Evolutionary conservation across 2,888 invertebrate genomes (phyloP).

Genomic region (Mamestra brassicae): DNA sequence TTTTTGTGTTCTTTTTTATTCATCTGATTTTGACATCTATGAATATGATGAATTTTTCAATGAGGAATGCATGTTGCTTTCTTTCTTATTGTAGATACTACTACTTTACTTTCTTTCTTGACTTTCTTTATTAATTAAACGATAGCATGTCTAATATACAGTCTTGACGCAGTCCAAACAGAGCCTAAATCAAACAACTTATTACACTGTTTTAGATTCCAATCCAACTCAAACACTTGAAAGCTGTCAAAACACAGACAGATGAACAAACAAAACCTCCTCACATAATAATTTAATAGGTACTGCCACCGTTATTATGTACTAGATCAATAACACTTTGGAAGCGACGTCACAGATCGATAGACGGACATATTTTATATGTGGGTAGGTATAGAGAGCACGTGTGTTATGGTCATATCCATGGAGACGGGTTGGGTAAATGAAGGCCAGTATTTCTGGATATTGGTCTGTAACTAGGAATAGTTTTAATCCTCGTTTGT

Average conservation of each 20-base stretch:
- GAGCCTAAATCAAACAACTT: not conserved
- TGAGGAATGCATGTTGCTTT: too few relatives aligned
- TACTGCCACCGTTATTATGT: not conserved
- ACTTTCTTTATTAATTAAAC: too few relatives aligned
- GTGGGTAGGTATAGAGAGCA: not conserved
- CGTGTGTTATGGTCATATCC: conserved; percentile 25
- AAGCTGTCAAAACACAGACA: conserved; percentile 37
- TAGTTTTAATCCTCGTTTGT: too few relatives aligned
- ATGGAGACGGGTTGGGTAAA: conserved; percentile 27
- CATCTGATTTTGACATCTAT: too few relatives aligned
- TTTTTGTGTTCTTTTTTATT: too few relatives aligned
- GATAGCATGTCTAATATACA: not conserved
- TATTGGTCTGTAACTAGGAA: not conserved
- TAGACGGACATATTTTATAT: conserved; percentile 39
- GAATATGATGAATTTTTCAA: too few relatives aligned
- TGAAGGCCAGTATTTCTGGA: not conserved
- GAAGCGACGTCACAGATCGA: conserved; percentile 45
- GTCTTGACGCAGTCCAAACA: not conserved
- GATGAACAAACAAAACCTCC: conserved; percentile 31
- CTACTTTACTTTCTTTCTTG: too few relatives aligned
- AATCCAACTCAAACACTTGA: not conserved
- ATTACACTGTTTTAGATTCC: not conserved
- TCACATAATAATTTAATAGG: conserved; percentile 42
- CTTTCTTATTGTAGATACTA: too few relatives aligned
- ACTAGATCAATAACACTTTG: conserved; percentile 40